Base-by-base conservation (phyloP, 2,888 invertebrate genomes). In the Phyllotreta striolata region DNA sequence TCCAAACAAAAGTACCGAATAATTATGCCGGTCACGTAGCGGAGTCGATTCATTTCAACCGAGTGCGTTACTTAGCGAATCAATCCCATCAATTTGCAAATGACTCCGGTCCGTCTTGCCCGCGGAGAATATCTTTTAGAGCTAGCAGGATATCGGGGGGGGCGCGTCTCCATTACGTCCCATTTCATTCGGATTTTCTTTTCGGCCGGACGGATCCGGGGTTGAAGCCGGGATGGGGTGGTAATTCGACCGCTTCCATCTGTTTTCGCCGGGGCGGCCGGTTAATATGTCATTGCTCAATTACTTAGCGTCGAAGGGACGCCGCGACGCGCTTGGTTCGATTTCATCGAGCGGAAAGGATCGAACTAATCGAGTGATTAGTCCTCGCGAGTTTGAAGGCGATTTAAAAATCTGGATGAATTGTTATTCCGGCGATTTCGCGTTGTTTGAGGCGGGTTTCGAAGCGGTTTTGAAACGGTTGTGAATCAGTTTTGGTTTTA, bases 61-160 rank as follows among this genome's bases (percentile, higher is more conserved):
- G 58, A 44, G 52, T 4, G 24, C 69, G 66, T 68, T 72, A 70
- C 69, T 70, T 69, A 69, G 67, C 66, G 64, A 74, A 76, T 75
- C 76, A 74, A 74, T 75, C 71, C 71, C 73, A 71, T 76, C 76
- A 77, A 78, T 78, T 78, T 78, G 76, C 76, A 78, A 78, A 77
- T 78, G 73, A 76, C 74, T 75, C 69, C 70, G 66, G 70, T 72
- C 64, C 66, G 41, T 61, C 57, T 52, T 52, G 44, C 55, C 62
- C 62, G 64, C 69, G 66, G 62, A 64, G 35, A n/a, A n/a, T n/a
- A n/a, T n/a, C n/a, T n/a, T n/a, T n/a, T n/a, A n/a, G n/a, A n/a
- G n/a, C n/a, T n/a, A n/a, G n/a, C n/a, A n/a, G n/a, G n/a, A n/a
- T 10, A 12, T 39, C 24, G 24, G 2, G 8, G 41, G 55, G 67